phyloP scores from a whole-genome alignment of 2,797 vertebrate genomes.

The Dallia pectoralis region DNA sequence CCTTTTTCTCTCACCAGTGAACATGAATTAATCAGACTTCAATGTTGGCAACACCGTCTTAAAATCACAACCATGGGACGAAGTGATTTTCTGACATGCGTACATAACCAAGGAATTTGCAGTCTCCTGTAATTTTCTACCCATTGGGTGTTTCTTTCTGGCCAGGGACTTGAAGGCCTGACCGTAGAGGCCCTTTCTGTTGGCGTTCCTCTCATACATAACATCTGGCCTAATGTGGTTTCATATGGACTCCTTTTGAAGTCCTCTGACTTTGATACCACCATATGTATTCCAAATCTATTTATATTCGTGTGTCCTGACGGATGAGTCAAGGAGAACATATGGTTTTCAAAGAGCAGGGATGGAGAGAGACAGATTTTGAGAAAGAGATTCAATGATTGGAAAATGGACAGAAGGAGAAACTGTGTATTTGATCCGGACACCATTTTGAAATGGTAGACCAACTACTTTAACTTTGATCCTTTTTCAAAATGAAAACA shows the following conservation, averaged over 20 bases:
- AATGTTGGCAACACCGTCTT: neutral
- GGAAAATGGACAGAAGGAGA: no score
- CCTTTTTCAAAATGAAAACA: slow-evolving; percentile 2
- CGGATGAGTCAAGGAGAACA: neutral
- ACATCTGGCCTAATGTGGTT: neutral
- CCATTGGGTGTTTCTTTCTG: slow-evolving; percentile 8
- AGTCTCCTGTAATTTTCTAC: slow-evolving; percentile 34
- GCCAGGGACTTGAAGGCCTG: slow-evolving; percentile 21
- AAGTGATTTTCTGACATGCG: neutral
- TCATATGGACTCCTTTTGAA: neutral
- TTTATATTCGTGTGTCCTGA: neutral
- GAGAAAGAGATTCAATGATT: no score
- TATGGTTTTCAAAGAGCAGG: neutral
- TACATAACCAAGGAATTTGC: slow-evolving; percentile 29
- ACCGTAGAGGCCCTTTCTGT: slow-evolving; percentile 8
- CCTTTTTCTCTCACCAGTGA: neutral
- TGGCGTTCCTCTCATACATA: neutral
- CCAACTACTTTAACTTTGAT: slow-evolving; percentile 7
- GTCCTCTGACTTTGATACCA: neutral
- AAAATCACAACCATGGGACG: neutral
- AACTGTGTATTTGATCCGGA: neutral
- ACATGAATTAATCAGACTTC: neutral
- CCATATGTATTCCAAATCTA: neutral
- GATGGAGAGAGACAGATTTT: neutral
- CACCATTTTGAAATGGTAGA: neutral